Base-by-base conservation (phyloP, 2,888 invertebrate species). In the Cryptocheilus praepositus region DNA sequence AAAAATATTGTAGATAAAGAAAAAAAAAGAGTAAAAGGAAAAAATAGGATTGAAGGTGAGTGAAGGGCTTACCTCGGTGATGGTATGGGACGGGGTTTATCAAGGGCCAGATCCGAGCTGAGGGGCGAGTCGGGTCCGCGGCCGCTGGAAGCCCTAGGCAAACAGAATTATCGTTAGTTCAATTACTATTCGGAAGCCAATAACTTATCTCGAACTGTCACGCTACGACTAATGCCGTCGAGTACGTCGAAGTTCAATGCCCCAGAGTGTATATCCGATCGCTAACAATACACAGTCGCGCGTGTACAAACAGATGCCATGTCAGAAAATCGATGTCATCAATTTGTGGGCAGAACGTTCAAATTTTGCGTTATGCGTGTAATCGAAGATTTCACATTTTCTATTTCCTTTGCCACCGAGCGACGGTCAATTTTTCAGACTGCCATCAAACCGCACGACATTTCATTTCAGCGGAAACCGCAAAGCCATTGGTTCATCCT, bases 111-210 rank as follows among this genome's bases (percentile, higher is more conserved):
- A 69, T 88, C 88, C 62, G 85, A 81, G 74, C 77, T 85, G 64
- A 86, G 77, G 59, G 86, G 81, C 67, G 85, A 84, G 69, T 87
- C 86, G 61, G 85, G 78, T 72, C 85, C 85, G 79, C 86, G 86
- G 83, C 85, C 86, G 80, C 85, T 86, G 84, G 86, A 86, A 85
- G 86, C 86, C 86, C 86, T 87, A 56, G 18, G 19, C 60, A 74
- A 70, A 78, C 64, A 66, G 62, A 83, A 81, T 77, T 71, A 81
- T 73, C 63, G 67, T 83, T 77, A 83, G 73, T 74, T 73, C 46
- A 60, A 65, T 76, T 71, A 64, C 18, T 55, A 65, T 66, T 72
- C 25, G 60, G 58, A 72, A 78, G 73, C 64, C 72, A 67, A 67
- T 66, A 36, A 60, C 22, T 61, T 58, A 70, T 70, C 25, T 51